Evolutionary conservation across 2,797 vertebrate genomes (phyloP), one percentile per base, ranked within the genome.

Genomic region (Sandelia bainsii): DNA sequence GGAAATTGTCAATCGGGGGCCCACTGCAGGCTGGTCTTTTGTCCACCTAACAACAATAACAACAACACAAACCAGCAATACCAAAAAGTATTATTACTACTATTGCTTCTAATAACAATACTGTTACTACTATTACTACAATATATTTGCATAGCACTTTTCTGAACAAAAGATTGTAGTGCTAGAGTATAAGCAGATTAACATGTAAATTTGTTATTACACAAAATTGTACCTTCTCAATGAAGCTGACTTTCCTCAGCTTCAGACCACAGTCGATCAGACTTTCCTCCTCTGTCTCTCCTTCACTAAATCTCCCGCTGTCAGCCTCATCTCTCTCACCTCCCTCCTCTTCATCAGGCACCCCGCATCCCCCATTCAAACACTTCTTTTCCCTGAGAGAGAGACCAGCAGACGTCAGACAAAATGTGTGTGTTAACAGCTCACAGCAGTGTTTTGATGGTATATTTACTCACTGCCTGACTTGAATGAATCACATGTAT

Each of bases 241-340:
- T 95, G 79, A 99, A 99, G 91, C 97, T 99, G 84, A 99, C 98
- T 90, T 97, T 98, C 89, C 96, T 96, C 81, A 99, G 92, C 87
- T 96, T 96, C 51, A 98, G 88, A 62, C 97, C 97, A 0, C 96
- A 98, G 83, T 99, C 98, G 12, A 97, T 91, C 50, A 96, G 84
- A 81, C 93, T 87, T 27, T 96, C 96, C 37, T 97, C 96, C 71
- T 97, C 97, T 0, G 94, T 94, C 25, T 98, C 97, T 0, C 96
- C 97, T 16, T 94, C 94, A 11, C 92, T 94, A 83, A 94, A 94
- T 73, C 94, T 91, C 77, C 90, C 93, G 11, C 92, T 91, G 87
- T 93, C 93, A 0, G 85, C 95, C 72, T 94, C 95, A 46, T 96
- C 95, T 37, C 93, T 94, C 77, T 96, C 96, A 0, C 95, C 96